Evolutionary conservation across 2,888 invertebrate genomes (phyloP).

Genomic region (Macroteleia sp.): DNA sequence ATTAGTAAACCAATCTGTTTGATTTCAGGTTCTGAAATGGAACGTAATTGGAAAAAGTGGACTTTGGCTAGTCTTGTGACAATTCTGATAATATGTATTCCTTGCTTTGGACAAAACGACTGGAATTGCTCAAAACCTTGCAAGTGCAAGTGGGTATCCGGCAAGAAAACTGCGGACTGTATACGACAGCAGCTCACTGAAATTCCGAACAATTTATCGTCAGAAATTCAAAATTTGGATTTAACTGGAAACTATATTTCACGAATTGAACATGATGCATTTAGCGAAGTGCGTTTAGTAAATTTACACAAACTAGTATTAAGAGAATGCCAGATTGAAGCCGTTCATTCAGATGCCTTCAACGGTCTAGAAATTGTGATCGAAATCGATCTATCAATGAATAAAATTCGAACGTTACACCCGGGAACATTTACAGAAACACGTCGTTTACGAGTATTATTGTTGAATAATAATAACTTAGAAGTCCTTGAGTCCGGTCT

Average conservation of each 20-base stretch:
- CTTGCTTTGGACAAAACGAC: slow-evolving; percentile 83
- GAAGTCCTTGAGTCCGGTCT: slow-evolving; percentile 89
- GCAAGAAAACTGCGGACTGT: slow-evolving; percentile 94
- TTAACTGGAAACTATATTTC: slow-evolving; percentile 88
- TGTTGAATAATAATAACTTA: slow-evolving; percentile 90
- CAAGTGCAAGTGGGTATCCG: slow-evolving; percentile 93
- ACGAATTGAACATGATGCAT: slow-evolving; percentile 88
- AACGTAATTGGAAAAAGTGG: slow-evolving; percentile 65
- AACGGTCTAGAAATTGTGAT: slow-evolving; percentile 90
- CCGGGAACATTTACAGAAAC: slow-evolving; percentile 90
- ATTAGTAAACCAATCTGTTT: too few species aligned
- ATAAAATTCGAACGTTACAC: slow-evolving; percentile 88
- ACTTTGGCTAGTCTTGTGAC: slow-evolving; percentile 55
- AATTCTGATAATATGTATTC: slow-evolving; percentile 76
- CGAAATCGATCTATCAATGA: slow-evolving; percentile 92
- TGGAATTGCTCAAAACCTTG: slow-evolving; percentile 87
- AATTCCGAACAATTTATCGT: slow-evolving; percentile 90
- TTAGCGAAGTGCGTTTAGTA: slow-evolving; percentile 88
- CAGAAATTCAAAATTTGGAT: slow-evolving; percentile 87
- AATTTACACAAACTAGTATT: slow-evolving; percentile 93
- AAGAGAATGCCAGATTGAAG: slow-evolving; percentile 89
- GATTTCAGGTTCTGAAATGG: slow-evolving; percentile 53
- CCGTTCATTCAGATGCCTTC: slow-evolving; percentile 90
- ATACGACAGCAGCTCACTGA: slow-evolving; percentile 87
- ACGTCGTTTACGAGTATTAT: slow-evolving; percentile 88